Evolutionary conservation across 2,888 invertebrate species (phyloP).

Genomic region (Cremastobaeus sp.): DNA sequence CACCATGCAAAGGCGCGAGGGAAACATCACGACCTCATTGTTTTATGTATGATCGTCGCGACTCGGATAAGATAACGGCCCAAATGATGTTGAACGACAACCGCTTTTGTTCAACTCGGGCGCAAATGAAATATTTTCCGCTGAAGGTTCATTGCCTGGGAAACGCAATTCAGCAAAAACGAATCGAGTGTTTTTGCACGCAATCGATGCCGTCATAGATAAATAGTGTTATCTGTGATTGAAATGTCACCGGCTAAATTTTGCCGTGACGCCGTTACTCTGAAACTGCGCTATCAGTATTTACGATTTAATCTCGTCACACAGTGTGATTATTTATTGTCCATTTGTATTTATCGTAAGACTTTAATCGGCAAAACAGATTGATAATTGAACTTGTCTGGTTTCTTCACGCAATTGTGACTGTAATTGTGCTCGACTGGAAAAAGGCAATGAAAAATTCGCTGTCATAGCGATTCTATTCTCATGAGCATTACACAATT

Average conservation of each 20-base stretch:
- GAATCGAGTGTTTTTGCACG: too few relatives aligned
- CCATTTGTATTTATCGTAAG: slow-evolving; percentile 1
- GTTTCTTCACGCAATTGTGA: slow-evolving; percentile 10
- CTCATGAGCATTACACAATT: slow-evolving; percentile 25
- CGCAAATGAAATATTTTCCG: slow-evolving; percentile 22
- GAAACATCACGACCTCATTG: slow-evolving; percentile 76
- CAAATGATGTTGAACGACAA: slow-evolving; percentile 48
- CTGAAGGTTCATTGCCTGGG: not conserved
- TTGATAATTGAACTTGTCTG: slow-evolving; percentile 9
- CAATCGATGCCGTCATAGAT: too few relatives aligned
- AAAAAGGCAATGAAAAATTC: too few relatives aligned
- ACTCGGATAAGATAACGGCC: slow-evolving; percentile 67
- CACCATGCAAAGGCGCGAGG: slow-evolving; percentile 72
- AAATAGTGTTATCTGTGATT: too few relatives aligned
- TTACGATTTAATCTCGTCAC: slow-evolving; percentile 9
- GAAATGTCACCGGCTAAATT: too few relatives aligned
- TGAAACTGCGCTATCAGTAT: not conserved
- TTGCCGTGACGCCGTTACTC: slow-evolving; percentile 1
- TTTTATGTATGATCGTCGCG: slow-evolving; percentile 61
- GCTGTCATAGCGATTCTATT: slow-evolving; percentile 20
- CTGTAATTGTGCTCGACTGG: not conserved
- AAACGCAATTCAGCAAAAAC: not conserved
- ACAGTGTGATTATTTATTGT: slow-evolving; percentile 2
- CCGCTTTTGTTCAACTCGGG: slow-evolving; percentile 27
- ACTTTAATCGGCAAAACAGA: slow-evolving; percentile 5